These are phyloP conservation scores for Leptonema lineaticorne DNA, from an alignment of 1,140 invertebrate species.

Conservation along the genomic window DNA sequence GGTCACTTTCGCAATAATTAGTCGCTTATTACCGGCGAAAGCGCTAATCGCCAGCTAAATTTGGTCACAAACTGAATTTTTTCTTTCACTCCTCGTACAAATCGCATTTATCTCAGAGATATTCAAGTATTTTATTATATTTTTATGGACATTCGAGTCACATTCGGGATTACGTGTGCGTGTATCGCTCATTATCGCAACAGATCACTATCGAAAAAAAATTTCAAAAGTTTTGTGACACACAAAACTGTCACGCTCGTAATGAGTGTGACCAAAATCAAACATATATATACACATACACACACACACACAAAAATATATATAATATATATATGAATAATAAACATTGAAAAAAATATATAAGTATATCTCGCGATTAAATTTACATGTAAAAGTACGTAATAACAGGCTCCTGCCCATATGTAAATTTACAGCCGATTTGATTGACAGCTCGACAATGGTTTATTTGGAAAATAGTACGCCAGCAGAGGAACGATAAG, in stretches of 20 bases:
- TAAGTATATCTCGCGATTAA: constrained; percentile 24
- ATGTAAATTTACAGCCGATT: constrained; percentile 39
- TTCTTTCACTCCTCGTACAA: too few relatives aligned
- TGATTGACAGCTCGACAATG: constrained; percentile 43
- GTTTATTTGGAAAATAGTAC: constrained; percentile 42
- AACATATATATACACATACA: not conserved
- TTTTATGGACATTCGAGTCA: too few relatives aligned
- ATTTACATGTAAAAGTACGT: constrained; percentile 34
- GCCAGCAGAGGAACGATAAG: constrained; percentile 38
- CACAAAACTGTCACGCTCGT: constrained; percentile 5
- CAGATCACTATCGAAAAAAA: constrained; percentile 9
- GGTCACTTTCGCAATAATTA: too few relatives aligned
- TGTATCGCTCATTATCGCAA: constrained; percentile 12
- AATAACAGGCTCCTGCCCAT: constrained; percentile 38
- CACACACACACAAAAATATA: not conserved
- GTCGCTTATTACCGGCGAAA: too few relatives aligned
- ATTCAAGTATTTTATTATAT: too few relatives aligned
- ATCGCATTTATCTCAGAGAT: too few relatives aligned
- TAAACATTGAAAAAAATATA: not conserved
- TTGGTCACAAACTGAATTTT: too few relatives aligned
- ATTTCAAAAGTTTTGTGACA: constrained; percentile 20
- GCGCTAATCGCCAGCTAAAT: too few relatives aligned
- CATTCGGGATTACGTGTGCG: too few relatives aligned
- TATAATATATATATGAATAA: too few relatives aligned
- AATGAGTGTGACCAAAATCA: not conserved